Evolutionary conservation across 2,113 vertebrate genomes (phyloP), one percentile per base, ranked within the genome.

Genomic region (Nycticorax nycticorax): DNA sequence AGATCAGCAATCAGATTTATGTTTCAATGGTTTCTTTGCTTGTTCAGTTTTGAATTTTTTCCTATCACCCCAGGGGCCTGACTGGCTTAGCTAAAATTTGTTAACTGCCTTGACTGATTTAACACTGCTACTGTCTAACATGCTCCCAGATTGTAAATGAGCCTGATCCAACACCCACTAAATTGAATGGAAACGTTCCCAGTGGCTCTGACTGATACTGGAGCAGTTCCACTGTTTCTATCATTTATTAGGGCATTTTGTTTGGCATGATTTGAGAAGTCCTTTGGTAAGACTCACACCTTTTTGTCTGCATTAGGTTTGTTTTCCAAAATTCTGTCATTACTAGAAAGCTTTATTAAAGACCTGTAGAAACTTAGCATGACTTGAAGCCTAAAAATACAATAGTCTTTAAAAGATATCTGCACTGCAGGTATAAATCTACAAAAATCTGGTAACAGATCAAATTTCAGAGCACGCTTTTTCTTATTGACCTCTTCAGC

Each of bases 21-120:
- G 68, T 64, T 93, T 85, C 48, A 83, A 57, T 53, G 16, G 7
- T 6, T 86, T 94, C 20, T 80, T 74, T 66, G 11, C 9, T 56
- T 45, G 9, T 35, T 72, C 85, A 10, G 27, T 88, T 26, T 32
- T 35, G 30, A 77, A 2, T 27, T 80, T 86, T 81, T 85, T 89
- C 60, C 37, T 57, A 11, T 73, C 35, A 78, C 24, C 7, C 32
- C 10, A 87, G 33, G 15, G 53, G 4, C 45, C 67, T 88, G 45
- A 37, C 41, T 43, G 74, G 30, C n/a, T 94, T 86, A 76, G 59
- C 69, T 63, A 89, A 93, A 85, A 84, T 83, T 80, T 56, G 12
- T 92, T 72, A 94, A 77, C 27, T 85, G 68, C 63, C 45, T 91
- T 88, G 60, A 88, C 50, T 88, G 43, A 78, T 88, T 93, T 96